A percentile compares a stretch with the other conserved stretches of the same genome.
Evolutionary conservation across 2,888 invertebrate genomes (phyloP).

Genomic region (Dinocampus coccinellae): DNA sequence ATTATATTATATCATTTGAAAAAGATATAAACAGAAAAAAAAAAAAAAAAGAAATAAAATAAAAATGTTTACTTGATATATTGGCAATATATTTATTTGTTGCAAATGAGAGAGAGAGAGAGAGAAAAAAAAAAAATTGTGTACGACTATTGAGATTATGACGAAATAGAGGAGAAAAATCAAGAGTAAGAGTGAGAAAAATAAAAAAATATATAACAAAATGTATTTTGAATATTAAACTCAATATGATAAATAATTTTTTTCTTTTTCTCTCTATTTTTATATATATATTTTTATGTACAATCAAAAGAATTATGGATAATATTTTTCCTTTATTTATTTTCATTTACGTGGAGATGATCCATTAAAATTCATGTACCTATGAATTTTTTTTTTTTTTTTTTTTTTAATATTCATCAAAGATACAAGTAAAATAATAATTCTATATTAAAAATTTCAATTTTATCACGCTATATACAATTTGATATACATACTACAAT

Average conservation of each 20-base stretch:
- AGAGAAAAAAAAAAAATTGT: not conserved
- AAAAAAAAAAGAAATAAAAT: not conserved
- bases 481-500: not conserved
- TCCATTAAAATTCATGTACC: not conserved
- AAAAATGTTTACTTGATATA: constrained; percentile 19
- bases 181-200: not conserved
- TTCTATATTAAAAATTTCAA: not conserved
- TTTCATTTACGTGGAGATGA: not conserved
- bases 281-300: not conserved
- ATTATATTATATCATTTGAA: constrained; percentile 1
- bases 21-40: constrained; percentile 14
- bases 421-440: not conserved
- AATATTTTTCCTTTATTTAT: not conserved
- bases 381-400: not conserved
- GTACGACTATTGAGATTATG: too few relatives aligned
- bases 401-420: not conserved
- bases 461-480: constrained; percentile 13
- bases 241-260: not conserved
- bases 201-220: not conserved
- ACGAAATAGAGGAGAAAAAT: too few relatives aligned
- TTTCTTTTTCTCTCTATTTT: not conserved
- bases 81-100: constrained; percentile 33
- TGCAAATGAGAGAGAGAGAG: constrained; percentile 4
- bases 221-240: constrained; percentile 18
- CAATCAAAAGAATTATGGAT: not conserved